phyloP scores from a whole-genome alignment of 2,888 invertebrate genomes.

The Gastracanthus pulcherrimus region DNA sequence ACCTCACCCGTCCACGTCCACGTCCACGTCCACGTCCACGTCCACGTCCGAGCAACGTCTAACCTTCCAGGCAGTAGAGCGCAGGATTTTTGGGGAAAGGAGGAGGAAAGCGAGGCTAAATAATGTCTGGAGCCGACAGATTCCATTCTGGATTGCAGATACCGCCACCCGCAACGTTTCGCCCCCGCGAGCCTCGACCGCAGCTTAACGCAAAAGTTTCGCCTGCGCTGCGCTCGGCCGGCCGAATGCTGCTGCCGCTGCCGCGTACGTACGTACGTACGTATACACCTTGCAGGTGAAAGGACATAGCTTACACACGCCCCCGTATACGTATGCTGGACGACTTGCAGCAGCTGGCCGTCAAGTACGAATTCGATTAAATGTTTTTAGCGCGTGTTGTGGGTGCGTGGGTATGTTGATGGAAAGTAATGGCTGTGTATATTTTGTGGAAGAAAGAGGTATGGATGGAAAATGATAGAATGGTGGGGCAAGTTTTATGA shows the following conservation, averaged over 20 bases:
- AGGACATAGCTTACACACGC: conserved; percentile 57
- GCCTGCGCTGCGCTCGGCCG: conserved; percentile 48
- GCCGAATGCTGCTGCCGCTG: too few relatives aligned
- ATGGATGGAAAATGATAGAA: too few relatives aligned
- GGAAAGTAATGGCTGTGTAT: too few relatives aligned
- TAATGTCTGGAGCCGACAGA: conserved; percentile 76
- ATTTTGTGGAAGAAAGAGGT: too few relatives aligned
- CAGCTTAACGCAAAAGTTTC: conserved; percentile 72
- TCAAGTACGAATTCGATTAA: conserved; percentile 44
- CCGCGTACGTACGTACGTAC: too few relatives aligned
- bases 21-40: too few relatives aligned
- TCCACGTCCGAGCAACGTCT: conserved; percentile 20
- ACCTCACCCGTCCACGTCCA: too few relatives aligned
- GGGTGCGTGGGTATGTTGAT: too few relatives aligned
- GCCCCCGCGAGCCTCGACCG: conserved; percentile 70
- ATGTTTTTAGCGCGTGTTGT: background rate
- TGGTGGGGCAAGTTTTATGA: too few relatives aligned
- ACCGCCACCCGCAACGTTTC: conserved; percentile 65
- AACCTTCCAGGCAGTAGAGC: conserved; percentile 2
- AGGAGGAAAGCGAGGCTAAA: conserved; percentile 53
- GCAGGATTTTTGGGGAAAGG: conserved; percentile 33
- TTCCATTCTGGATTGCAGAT: conserved; percentile 76
- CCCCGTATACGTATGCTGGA: background rate
- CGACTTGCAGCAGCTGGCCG: background rate
- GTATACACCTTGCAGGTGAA: conserved; percentile 73